phyloP scores from a whole-genome alignment of 2,888 invertebrate genomes.

The Euproctis similis region DNA sequence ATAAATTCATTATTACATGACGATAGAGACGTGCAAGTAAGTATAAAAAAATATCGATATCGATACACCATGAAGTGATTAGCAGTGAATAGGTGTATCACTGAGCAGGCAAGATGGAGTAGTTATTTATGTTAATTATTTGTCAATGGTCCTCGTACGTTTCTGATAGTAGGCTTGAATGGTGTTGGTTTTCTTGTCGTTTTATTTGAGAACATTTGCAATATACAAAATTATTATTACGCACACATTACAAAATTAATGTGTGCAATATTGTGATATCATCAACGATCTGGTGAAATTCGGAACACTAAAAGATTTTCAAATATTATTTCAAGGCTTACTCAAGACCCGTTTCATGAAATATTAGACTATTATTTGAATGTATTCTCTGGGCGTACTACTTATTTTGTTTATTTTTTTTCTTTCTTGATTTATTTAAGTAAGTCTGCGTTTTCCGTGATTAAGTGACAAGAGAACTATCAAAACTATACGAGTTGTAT shows the following conservation, averaged over 20 bases:
- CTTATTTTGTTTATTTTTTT: too few species aligned
- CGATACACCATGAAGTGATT: conserved; percentile 32
- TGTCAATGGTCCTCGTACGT: conserved; percentile 12
- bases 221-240: neutral
- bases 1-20: conserved; percentile 28
- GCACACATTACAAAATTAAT: too few species aligned
- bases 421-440: too few species aligned
- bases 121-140: conserved; percentile 21
- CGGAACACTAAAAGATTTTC: too few species aligned
- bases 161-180: conserved; percentile 11
- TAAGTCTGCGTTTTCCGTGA: conserved; percentile 5
- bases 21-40: conserved; percentile 33
- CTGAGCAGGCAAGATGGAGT: conserved; percentile 15
- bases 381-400: too few species aligned
- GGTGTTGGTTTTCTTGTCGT: conserved; percentile 3
- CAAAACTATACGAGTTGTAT: conserved; percentile 11
- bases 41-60: conserved; percentile 39
- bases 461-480: conserved; percentile 12
- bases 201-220: neutral
- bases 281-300: too few species aligned
- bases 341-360: too few species aligned
- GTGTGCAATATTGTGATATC: too few species aligned
- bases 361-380: too few species aligned
- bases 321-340: too few species aligned
- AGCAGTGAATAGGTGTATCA: conserved; percentile 30